phyloP scores from a whole-genome alignment of 2,797 vertebrate species.

The Dicrostonyx torquatus region DNA sequence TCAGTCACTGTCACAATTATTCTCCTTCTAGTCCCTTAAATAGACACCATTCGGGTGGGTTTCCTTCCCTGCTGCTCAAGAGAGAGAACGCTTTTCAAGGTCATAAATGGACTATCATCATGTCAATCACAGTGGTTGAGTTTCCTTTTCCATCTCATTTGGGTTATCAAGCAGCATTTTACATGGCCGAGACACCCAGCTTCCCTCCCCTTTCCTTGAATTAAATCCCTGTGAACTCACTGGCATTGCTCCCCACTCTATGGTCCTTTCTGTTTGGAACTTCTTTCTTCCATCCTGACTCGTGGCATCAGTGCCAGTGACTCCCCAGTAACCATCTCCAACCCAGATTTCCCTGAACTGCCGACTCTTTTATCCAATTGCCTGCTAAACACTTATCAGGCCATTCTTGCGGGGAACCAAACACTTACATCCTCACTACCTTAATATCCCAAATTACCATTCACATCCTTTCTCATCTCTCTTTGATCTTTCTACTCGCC shows the following conservation, averaged over 20 bases:
- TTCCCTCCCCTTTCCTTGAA: not conserved
- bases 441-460: not conserved
- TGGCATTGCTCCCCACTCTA: not conserved
- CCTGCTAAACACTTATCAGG: not conserved
- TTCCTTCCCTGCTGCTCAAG: not conserved
- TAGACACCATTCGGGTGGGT: not conserved
- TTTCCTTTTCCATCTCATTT: not conserved
- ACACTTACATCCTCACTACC: not conserved
- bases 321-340: not conserved
- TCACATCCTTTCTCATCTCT: not conserved
- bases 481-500: not conserved
- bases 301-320: not conserved
- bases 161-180: not conserved
- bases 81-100: not conserved
- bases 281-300: not conserved
- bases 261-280: not conserved
- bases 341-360: not conserved
- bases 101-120: not conserved
- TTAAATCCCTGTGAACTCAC: not conserved
- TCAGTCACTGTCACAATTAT: not conserved
- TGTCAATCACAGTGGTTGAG: not conserved
- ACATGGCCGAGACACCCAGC: not conserved
- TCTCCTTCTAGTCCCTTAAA: not conserved
- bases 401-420: not conserved
- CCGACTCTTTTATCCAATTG: not conserved